Conservation (phyloP, 2,113 vertebrate genomes). For the Elephantulus edwardii region DNA sequence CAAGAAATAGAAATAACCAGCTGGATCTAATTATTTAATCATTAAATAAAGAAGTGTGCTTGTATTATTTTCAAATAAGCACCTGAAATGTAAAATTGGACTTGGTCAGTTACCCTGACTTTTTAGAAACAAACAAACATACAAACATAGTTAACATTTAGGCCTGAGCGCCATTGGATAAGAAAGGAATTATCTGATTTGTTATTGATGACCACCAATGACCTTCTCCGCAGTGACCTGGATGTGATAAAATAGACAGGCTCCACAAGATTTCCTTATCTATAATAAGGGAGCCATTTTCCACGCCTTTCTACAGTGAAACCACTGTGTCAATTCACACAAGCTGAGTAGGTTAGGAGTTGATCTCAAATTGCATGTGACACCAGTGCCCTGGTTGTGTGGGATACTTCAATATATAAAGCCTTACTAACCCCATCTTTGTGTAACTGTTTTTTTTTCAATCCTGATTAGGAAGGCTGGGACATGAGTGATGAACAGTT, state of each 20-base stretch:
- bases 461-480: neutral
- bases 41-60: conserved; percentile 17
- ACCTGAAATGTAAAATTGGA: neutral
- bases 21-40: neutral
- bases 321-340: neutral
- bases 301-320: neutral
- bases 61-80: conserved; percentile 24
- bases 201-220: no score
- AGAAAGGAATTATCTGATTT: neutral
- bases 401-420: neutral
- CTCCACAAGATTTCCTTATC: neutral
- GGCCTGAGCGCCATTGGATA: neutral
- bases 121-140: conserved; percentile 15
- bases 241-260: neutral
- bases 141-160: neutral
- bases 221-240: no score
- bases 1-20: conserved; percentile 27
- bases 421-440: neutral
- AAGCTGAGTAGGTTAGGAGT: neutral
- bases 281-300: neutral
- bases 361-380: neutral
- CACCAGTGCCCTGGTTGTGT: neutral
- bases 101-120: neutral
- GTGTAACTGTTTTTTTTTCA: no score
- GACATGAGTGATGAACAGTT: neutral